Evolutionary conservation across 2,797 vertebrate genomes (phyloP).

Genomic region (Numenius phaeopus): DNA sequence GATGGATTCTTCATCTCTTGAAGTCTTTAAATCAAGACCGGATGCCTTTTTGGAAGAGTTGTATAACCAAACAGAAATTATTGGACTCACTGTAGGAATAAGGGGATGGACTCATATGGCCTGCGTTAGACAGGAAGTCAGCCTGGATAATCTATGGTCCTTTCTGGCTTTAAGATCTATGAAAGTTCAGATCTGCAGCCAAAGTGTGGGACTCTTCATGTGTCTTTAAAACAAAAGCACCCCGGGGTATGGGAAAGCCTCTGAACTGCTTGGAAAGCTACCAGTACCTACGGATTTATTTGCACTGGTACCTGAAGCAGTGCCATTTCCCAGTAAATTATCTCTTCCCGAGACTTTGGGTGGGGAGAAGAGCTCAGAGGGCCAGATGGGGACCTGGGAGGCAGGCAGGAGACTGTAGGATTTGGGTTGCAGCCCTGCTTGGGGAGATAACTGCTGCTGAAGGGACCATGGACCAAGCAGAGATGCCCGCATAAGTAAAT

Average conservation of each 20-base stretch:
- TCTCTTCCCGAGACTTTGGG: background rate
- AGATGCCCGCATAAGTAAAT: background rate
- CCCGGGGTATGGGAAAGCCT: background rate
- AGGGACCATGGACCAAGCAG: background rate
- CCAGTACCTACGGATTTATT: background rate
- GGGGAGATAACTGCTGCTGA: background rate
- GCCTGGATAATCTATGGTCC: constrained; percentile 59
- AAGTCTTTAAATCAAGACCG: constrained; percentile 63
- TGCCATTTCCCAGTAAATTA: background rate
- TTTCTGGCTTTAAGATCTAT: constrained; percentile 23
- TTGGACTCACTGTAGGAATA: background rate
- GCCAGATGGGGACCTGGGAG: background rate
- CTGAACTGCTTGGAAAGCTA: background rate
- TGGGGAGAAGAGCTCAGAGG: background rate
- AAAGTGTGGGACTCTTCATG: constrained; percentile 1
- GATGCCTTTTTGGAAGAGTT: constrained; percentile 30
- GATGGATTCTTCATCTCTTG: constrained; percentile 64
- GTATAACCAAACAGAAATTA: background rate
- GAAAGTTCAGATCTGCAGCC: constrained; percentile 60
- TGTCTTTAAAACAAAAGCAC: background rate
- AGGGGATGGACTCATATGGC: constrained; percentile 51
- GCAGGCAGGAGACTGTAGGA: background rate
- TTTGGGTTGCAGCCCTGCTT: background rate
- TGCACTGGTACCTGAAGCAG: background rate
- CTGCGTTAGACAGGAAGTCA: constrained; percentile 58